These are phyloP conservation scores for Empidonax alnorum DNA, from an alignment of 2,113 vertebrate species.

Conservation along the genomic window DNA sequence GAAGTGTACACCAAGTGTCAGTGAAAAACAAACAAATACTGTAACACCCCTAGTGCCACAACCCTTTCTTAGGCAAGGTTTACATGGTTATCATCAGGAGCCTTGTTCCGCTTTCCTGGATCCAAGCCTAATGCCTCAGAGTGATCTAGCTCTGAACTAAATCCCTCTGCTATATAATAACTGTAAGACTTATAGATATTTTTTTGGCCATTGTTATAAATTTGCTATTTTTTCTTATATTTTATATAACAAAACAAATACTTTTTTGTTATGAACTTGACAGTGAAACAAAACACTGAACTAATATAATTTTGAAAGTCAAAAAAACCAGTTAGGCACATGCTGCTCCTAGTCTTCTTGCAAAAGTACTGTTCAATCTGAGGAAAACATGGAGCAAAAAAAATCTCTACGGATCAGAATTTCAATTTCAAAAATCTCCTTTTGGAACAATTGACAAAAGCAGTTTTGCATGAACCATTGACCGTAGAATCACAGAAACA, in stretches of 20 bases:
- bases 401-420: not conserved
- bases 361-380: not conserved
- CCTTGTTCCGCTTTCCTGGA: not conserved
- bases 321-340: not conserved
- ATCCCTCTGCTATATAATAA: not conserved
- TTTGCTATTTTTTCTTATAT: not conserved
- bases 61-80: not conserved
- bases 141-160: not conserved
- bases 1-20: not conserved
- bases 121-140: not conserved
- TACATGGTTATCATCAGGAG: not conserved
- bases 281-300: conserved; percentile 32
- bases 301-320: not conserved
- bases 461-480: not conserved
- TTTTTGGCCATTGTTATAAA: not conserved
- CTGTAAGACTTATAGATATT: not conserved
- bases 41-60: not conserved
- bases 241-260: not conserved
- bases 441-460: not conserved
- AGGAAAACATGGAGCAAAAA: not conserved
- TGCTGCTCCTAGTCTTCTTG: not conserved
- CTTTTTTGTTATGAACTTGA: not conserved
- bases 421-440: not conserved
- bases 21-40: conserved; percentile 12
- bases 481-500: not conserved